Base-by-base conservation (phyloP, 2,888 invertebrate genomes). In the Parnassius apollo region DNA sequence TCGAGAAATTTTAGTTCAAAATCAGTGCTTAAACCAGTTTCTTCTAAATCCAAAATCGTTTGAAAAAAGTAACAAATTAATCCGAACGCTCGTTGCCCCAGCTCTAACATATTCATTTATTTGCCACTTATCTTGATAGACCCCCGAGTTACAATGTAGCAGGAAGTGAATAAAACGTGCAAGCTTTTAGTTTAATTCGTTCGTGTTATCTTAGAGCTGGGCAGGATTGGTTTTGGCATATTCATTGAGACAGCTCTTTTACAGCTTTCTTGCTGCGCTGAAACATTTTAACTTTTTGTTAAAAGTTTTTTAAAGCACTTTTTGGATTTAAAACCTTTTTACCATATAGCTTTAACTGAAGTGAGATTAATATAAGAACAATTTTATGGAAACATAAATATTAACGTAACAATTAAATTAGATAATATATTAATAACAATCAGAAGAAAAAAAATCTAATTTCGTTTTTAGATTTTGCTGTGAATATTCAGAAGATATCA, bases 101-200 rank as follows among this genome's bases (percentile, higher is more conserved):
- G 59, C 25, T 59, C 49, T 56, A 59, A 63, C 63, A 63, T 63
- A 63, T 63, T 63, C 63, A 59, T 63, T 63, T 63, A 63, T 59
- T 63, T 59, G 56, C 63, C 59, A 63, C 63, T 63, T 63, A 63
- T 63, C 63, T 63, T 59, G 63, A 63, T 63, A 59, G 63, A 63
- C 55, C 52, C 56, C 59, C 56, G 56, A 59, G 56, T 56, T 57
- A 63, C 58, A 62, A 59, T 63, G 63, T 63, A 63, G 56, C 22
- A 59, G 59, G 46, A 63, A 64, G 63, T 64, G 63, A 64, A 64
- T 64, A 59, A 64, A 62, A 62, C 58, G 62, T 58, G 62, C 54
- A 55, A 59, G 63, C 63, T 64, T 64, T 64, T 64, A 59, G 48
- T 59, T 64, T 58, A 64, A 64, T 64, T 64, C 57, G 63, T 64